These are phyloP conservation scores for Pteronotus mesoamericanus DNA, from an alignment of 2,797 vertebrate genomes.

Conservation along the genomic window DNA sequence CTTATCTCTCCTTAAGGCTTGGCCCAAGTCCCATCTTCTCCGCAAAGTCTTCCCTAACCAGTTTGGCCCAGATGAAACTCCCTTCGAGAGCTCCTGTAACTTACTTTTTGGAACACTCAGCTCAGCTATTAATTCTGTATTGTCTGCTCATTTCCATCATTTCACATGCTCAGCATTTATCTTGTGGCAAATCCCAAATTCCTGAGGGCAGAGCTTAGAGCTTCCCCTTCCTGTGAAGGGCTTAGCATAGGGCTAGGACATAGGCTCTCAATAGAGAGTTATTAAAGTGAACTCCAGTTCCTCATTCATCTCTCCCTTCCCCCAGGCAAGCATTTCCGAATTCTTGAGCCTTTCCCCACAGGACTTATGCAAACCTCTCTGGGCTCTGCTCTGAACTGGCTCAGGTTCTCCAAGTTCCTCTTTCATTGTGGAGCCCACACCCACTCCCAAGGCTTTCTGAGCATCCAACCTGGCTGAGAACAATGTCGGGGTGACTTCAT, in stretches of 20 bases:
- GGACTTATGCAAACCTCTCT: background rate
- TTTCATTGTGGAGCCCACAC: background rate
- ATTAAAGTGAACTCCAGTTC: background rate
- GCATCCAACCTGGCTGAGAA: background rate
- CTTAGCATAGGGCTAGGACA: background rate
- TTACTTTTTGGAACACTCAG: background rate
- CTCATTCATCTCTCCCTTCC: background rate
- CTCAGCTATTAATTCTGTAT: background rate
- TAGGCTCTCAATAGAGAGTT: background rate
- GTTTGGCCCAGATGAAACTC: background rate
- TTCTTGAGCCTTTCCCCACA: background rate
- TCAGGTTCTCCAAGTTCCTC: background rate
- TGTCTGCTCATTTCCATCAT: background rate
- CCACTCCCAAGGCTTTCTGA: slow-evolving; percentile 1
- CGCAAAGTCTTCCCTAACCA: background rate
- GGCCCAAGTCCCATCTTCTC: slow-evolving; percentile 34
- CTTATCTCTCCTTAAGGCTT: slow-evolving; percentile 9
- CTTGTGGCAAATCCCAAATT: background rate
- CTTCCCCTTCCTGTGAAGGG: background rate
- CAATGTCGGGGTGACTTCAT: slow-evolving; percentile 48
- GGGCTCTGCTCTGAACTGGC: background rate
- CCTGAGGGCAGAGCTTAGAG: background rate
- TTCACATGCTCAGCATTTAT: background rate
- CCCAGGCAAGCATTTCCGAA: background rate
- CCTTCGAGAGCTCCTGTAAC: background rate